A percentile compares a stretch with the other conserved stretches of the same genome.
phyloP scores from a whole-genome alignment of 2,888 invertebrate species.

The Bugula neritina region DNA sequence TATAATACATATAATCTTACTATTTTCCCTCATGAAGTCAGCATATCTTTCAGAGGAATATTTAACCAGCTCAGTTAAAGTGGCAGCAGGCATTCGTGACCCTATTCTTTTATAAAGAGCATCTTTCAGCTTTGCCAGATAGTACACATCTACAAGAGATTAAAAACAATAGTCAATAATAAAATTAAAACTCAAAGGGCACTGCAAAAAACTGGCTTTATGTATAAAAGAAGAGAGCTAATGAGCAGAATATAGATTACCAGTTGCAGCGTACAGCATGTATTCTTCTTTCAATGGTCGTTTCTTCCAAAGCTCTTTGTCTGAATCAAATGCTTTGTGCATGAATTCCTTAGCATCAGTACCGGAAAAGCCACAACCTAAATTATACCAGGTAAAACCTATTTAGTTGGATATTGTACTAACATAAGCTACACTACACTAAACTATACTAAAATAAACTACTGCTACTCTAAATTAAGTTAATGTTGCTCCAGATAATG shows the following conservation, averaged over 20 bases:
- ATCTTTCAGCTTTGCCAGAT: background rate
- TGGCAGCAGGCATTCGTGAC: background rate
- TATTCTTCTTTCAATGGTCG: background rate
- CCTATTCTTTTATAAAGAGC: background rate
- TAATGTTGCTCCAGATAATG: too few species aligned
- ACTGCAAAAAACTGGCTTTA: too few species aligned
- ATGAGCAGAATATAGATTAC: too few species aligned
- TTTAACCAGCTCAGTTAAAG: background rate
- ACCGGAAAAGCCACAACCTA: slow-evolving; percentile 10
- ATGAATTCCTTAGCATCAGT: background rate
- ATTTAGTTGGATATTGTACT: too few species aligned
- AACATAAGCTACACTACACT: too few species aligned
- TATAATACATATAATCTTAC: too few species aligned
- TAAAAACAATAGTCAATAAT: too few species aligned
- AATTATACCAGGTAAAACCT: too few species aligned
- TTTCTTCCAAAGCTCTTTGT: background rate
- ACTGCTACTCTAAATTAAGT: too few species aligned
- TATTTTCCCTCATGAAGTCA: slow-evolving; percentile 18
- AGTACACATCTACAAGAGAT: slow-evolving; percentile 9
- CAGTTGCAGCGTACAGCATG: slow-evolving; percentile 9
- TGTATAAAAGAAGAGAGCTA: too few species aligned
- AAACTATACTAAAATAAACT: too few species aligned
- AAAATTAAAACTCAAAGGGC: too few species aligned
- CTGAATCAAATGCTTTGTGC: slow-evolving; percentile 4
- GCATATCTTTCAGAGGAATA: slow-evolving; percentile 4